A percentile compares a stretch with the other conserved stretches of the same genome.
Conservation (phyloP, 2,113 vertebrate genomes). For the Galeopterus variegatus region DNA sequence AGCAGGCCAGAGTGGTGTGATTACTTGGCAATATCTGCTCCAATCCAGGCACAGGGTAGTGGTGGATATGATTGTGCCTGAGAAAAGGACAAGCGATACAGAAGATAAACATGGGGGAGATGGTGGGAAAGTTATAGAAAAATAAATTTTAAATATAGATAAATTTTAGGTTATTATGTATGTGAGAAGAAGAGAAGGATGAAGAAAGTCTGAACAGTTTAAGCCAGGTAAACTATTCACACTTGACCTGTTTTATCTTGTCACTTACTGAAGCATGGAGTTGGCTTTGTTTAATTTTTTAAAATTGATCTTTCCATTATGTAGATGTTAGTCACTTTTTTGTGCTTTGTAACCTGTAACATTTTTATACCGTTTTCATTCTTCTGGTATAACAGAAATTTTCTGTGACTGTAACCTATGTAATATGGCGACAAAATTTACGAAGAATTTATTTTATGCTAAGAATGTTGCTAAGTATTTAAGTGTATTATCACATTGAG, state of each 20-base stretch:
- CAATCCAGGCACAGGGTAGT: not conserved
- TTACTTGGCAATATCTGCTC: accelerated
- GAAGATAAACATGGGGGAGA: not conserved
- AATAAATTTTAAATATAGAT: not conserved
- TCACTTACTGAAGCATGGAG: not conserved
- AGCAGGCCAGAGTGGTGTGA: accelerated
- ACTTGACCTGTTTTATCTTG: not conserved
- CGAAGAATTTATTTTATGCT: not conserved
- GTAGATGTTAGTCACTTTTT: not conserved
- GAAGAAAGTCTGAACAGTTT: not conserved
- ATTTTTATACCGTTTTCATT: not conserved
- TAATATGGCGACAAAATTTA: not conserved
- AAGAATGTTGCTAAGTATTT: not conserved
- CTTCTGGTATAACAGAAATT: not conserved
- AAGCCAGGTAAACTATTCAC: not conserved
- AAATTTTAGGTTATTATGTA: not conserved
- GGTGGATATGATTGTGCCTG: not conserved
- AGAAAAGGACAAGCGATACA: not conserved
- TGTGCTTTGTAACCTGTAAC: not conserved
- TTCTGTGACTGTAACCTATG: not conserved
- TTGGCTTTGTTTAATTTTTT: not conserved
- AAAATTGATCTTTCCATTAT: not conserved
- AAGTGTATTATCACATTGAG: not conserved
- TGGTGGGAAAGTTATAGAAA: not conserved
- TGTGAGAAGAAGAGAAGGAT: not conserved